A percentile compares a stretch with the other conserved stretches of the same genome.
Evolutionary conservation across 2,113 vertebrate genomes (phyloP).

Genomic region (Platichthys flesus): DNA sequence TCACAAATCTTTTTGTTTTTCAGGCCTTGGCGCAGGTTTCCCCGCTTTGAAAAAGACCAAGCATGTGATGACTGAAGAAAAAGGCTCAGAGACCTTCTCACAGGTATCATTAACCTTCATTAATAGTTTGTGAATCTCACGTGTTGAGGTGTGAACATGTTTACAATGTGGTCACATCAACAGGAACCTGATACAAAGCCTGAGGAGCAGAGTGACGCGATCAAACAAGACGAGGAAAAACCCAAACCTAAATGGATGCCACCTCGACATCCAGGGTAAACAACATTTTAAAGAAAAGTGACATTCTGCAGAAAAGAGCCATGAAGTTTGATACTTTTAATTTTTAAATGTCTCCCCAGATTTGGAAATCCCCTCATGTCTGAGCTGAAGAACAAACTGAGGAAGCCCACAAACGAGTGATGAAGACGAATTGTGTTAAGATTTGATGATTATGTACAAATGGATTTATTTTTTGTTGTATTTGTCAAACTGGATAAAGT

Average conservation of each 20-base stretch:
- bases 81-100: conserved; percentile 22
- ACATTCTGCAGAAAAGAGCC: not conserved
- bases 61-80: conserved; percentile 39
- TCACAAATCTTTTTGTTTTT: not conserved
- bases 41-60: conserved; percentile 77
- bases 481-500: conserved; percentile 13
- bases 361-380: conserved; percentile 81
- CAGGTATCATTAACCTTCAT: conserved; percentile 45
- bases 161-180: conserved; percentile 10
- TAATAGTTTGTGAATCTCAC: not conserved
- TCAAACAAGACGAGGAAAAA: conserved; percentile 46
- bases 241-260: conserved; percentile 78
- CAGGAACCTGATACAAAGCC: conserved; percentile 56
- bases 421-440: conserved; percentile 15
- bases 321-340: not conserved
- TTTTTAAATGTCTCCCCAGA: conserved; percentile 56
- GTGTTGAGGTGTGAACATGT: not conserved
- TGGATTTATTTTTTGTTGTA: conserved; percentile 21
- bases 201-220: conserved; percentile 35
- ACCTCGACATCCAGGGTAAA: conserved; percentile 78
- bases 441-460: conserved; percentile 13
- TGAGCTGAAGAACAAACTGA: conserved; percentile 83
- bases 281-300: accelerated
- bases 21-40: conserved; percentile 73
- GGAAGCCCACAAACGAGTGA: conserved; percentile 76